phyloP scores from a whole-genome alignment of 2,888 invertebrate genomes.

The Catonia carolina region DNA sequence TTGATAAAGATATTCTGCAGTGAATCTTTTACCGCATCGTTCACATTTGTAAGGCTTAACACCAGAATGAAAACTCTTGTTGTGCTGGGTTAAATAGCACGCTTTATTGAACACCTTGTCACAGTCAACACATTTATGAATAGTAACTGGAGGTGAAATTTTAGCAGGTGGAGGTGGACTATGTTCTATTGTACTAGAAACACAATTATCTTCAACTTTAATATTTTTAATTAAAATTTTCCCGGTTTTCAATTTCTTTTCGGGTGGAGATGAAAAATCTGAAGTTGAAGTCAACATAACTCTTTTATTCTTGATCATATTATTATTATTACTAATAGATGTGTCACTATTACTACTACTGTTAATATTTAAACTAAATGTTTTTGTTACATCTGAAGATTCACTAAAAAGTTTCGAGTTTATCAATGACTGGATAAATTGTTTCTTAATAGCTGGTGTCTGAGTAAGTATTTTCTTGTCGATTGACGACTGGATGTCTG shows the following conservation, averaged over 20 bases:
- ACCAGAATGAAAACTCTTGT: conserved; percentile 81
- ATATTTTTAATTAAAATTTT: conserved; percentile 5
- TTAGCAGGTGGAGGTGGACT: conserved; percentile 32
- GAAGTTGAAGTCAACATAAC: not conserved
- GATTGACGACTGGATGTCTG: too few species aligned
- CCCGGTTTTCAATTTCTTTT: conserved; percentile 14
- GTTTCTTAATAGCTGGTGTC: too few species aligned
- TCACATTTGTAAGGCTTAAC: conserved; percentile 79
- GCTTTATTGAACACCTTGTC: conserved; percentile 77
- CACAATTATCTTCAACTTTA: conserved; percentile 21
- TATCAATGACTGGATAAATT: too few species aligned
- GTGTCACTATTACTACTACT: conserved; percentile 6
- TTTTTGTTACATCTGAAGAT: too few species aligned
- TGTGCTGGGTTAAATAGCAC: conserved; percentile 85
- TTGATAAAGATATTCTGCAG: conserved; percentile 60
- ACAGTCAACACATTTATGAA: conserved; percentile 67
- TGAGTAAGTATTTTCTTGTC: too few species aligned
- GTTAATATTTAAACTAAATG: too few species aligned
- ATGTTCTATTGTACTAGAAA: conserved; percentile 25
- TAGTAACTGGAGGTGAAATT: not conserved
- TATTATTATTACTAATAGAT: conserved; percentile 8
- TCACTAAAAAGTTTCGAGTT: too few species aligned
- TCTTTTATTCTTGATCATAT: too few species aligned
- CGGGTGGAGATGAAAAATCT: conserved; percentile 5
- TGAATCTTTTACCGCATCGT: conserved; percentile 79